Conservation (phyloP, 2,888 invertebrate genomes). For the Drosophila antonietae region DNA sequence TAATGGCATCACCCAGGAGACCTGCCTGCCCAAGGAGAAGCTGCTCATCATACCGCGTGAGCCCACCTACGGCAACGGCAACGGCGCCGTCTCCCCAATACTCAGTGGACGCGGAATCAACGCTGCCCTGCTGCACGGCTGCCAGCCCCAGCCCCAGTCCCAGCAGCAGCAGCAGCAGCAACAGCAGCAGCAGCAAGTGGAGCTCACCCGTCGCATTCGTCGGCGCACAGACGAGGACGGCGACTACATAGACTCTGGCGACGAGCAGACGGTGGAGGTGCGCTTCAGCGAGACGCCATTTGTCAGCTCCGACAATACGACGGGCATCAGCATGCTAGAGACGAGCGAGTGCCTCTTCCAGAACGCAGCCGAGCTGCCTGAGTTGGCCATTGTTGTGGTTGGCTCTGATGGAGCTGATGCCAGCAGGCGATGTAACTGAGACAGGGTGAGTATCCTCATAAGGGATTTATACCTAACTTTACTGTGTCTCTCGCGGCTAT, state of each 20-base stretch:
- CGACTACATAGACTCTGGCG: constrained; percentile 79
- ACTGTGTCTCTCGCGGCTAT: background rate
- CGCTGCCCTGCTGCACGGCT: constrained; percentile 66
- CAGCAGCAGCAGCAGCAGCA: constrained; percentile 28
- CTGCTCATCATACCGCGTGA: constrained; percentile 82
- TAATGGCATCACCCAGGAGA: constrained; percentile 82
- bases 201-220: constrained; percentile 64
- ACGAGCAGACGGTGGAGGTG: constrained; percentile 83
- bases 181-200: constrained; percentile 71
- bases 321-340: constrained; percentile 80
- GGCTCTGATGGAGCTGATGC: constrained; percentile 15
- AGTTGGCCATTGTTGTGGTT: constrained; percentile 38
- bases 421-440: constrained; percentile 74
- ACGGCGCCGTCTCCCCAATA: constrained; percentile 73
- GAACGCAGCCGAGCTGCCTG: constrained; percentile 52
- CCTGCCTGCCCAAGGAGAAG: constrained; percentile 77
- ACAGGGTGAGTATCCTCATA: constrained; percentile 65
- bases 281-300: constrained; percentile 83
- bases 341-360: constrained; percentile 55
- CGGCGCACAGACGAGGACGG: constrained; percentile 66
- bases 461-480: too few species aligned
- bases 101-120: constrained; percentile 67
- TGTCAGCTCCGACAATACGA: constrained; percentile 83
- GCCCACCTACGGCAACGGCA: constrained; percentile 83
- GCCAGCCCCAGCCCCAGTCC: constrained; percentile 41